phyloP scores from a whole-genome alignment of 2,888 invertebrate genomes.

The Scaptomyza reducta region DNA sequence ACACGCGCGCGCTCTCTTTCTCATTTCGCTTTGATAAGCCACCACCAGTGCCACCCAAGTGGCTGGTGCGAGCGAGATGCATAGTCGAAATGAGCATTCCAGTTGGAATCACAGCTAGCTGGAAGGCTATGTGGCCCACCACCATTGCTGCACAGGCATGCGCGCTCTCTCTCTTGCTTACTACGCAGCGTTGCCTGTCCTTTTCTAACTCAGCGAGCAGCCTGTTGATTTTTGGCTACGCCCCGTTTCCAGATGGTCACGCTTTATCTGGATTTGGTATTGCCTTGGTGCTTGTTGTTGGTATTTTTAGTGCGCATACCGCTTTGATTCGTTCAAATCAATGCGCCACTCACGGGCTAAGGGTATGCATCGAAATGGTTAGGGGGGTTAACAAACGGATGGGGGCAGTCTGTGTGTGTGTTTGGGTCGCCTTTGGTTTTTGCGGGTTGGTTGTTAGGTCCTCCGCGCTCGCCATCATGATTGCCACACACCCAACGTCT shows the following conservation, averaged over 20 bases:
- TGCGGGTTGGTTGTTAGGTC: conserved; percentile 26
- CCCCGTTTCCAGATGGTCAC: conserved; percentile 70
- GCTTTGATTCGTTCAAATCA: conserved; percentile 81
- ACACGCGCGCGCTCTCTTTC: background rate
- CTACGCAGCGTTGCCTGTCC: background rate
- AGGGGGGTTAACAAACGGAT: background rate
- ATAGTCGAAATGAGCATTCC: conserved; percentile 49
- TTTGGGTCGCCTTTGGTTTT: conserved; percentile 70
- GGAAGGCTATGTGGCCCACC: conserved; percentile 62
- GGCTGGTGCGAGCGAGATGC: conserved; percentile 41
- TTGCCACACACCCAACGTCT: conserved; percentile 19
- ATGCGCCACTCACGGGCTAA: conserved; percentile 64
- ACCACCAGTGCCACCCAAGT: conserved; percentile 29
- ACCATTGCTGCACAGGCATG: conserved; percentile 52
- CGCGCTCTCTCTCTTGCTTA: conserved; percentile 18
- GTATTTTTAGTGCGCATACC: conserved; percentile 81
- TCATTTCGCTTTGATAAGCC: conserved; percentile 30
- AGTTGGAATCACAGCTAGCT: conserved; percentile 70
- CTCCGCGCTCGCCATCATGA: conserved; percentile 41
- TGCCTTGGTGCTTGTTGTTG: conserved; percentile 72
- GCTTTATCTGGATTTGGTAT: conserved; percentile 73
- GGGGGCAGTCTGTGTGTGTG: conserved; percentile 49
- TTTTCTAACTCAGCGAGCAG: conserved; percentile 23
- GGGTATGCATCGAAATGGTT: conserved; percentile 38
- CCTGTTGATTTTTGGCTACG: conserved; percentile 71